Base-by-base conservation (phyloP, 2,888 invertebrate species). In the Acanthacorydalis orientalis region DNA sequence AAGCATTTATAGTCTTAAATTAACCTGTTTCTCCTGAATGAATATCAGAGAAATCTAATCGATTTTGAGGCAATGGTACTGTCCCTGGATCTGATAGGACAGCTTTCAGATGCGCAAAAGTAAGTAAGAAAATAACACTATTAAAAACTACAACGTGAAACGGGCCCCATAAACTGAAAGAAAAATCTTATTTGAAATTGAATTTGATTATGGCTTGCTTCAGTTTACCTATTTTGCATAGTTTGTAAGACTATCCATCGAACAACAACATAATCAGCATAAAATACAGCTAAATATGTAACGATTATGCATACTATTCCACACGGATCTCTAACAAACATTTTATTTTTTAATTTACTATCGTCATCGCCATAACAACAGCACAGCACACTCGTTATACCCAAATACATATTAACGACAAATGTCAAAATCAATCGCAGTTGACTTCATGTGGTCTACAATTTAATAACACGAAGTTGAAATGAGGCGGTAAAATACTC, bases 61-160 rank as follows among this genome's bases (percentile, higher is more conserved):
- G 74, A 56, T 69, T 75, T 53, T 77, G 75, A 1, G 80, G 79
- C 49, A 85, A 67, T n/a, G 84, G 89, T 39, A 91, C 85, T 44
- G 83, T 78, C 2, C 90, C 90, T 4, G 91, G 90, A 68, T 91
- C 90, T n/a, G 86, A 85, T 56, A 87, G 74, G 49, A 89, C 87
- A 8, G 90, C 88, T 58, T 85, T 74, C n/a, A 83, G 57, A 63
- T 91, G 90, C 2, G 89, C 75, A 67, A 85, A 74, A 45, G 76
- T 68, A 51, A 88, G 65, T 46, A 90, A 66, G 57, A 88, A 76
- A 48, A 89, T 73, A 10, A 89, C 67, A 1, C 79, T 75, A 61
- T 90, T 90, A 68, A 89, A 90, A 43, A 78, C 62, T 31, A 87
- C 71, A 7, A 83, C 83, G 64, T 89, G 81, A 51, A 88, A 70